Evolutionary conservation across 2,113 vertebrate genomes (phyloP), one percentile per base, ranked within the genome.

Genomic region (Hystrix brachyura): DNA sequence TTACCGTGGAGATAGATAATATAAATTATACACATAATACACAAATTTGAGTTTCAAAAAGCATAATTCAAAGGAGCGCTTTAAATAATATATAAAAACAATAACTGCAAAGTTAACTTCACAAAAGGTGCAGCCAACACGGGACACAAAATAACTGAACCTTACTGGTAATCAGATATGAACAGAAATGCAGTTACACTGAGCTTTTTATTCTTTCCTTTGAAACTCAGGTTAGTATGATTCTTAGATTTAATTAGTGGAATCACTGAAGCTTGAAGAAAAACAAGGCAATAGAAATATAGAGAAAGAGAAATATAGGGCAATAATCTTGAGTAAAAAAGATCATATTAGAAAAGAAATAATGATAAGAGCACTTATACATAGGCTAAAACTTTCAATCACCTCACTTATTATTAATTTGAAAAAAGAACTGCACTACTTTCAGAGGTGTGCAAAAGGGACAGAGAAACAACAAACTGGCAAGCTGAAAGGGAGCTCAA

Each of bases 211-310:
- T 60, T 93, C 7, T 81, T 94, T 78, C 84, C 64, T 93, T 86
- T 67, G 82, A 90, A 98, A 97, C 82, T 65, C 38, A 86, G 92
- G 78, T 87, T 65, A 83, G 90, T n/a, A 34, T 59, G 72, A 95
- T 88, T 94, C 97, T 94, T 15, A 55, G 48, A 74, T 97, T 95
- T 92, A 97, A 97, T 83, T 86, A 96, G 34, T 87, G 57, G 92
- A 94, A 18, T 88, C 60, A 84, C 10, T 74, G 64, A 83, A 94
- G 92, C 94, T 92, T 98, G 71, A 97, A 96, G 76, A 97, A 95
- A 94, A 85, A 46, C 38, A 38, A 38, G 38, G 38, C 38, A 38
- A 38, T 38, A 38, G 38, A 38, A 38, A 38, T 38, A 38, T 38
- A 38, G 38, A 38, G 38, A 38, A 38, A 62, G 23, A 95, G 87